A percentile compares a stretch with the other conserved stretches of the same genome.
Evolutionary conservation across 2,888 invertebrate genomes (phyloP).

Genomic region (Phortica magna): DNA sequence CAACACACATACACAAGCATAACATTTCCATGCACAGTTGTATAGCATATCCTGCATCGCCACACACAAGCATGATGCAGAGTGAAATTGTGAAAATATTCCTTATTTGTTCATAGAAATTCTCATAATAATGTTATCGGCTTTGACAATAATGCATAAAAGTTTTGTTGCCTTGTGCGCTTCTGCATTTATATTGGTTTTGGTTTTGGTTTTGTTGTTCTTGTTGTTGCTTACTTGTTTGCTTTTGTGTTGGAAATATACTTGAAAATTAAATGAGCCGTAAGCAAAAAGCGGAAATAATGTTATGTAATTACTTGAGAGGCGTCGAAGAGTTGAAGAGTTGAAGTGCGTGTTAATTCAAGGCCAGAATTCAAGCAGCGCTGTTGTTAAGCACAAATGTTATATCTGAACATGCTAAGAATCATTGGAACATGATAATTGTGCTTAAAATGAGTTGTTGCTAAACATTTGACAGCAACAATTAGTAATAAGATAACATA

Average conservation of each 20-base stretch:
- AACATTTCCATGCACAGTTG: background rate
- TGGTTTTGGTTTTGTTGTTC: background rate
- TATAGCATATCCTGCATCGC: background rate
- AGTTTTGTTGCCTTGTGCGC: background rate
- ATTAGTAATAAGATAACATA: no score
- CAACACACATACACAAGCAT: background rate
- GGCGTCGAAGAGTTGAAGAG: no score
- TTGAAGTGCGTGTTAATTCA: background rate
- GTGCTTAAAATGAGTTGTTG: no score
- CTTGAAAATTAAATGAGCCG: background rate
- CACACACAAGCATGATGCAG: background rate
- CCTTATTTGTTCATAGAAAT: background rate
- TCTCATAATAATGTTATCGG: background rate
- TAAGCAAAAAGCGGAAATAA: background rate
- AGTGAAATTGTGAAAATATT: background rate
- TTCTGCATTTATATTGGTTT: background rate
- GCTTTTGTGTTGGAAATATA: background rate
- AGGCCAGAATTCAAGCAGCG: background rate
- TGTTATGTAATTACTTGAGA: background rate
- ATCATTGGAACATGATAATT: no score
- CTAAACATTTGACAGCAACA: no score
- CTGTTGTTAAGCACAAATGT: background rate
- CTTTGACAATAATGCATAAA: background rate
- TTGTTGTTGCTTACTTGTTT: background rate
- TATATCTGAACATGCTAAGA: no score